Evolutionary conservation across 1,140 invertebrate genomes (phyloP), one percentile per base, ranked within the genome.

Genomic region (Macrobrachium rosenbergii): DNA sequence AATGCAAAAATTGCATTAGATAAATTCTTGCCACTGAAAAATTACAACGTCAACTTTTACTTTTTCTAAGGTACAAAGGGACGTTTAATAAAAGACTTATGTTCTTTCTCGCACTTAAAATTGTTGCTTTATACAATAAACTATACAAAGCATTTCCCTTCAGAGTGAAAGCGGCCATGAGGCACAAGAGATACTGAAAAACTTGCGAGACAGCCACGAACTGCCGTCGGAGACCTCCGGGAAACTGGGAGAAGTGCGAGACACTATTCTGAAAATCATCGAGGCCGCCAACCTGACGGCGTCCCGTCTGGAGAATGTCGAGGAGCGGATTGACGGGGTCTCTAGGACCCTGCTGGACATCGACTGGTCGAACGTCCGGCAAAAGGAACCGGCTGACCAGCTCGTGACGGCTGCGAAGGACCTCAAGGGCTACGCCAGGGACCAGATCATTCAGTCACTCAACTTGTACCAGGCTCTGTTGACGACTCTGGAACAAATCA

Each of bases 321-420:
- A 87, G 58, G 78, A 43, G 23, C 62, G 60, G 58, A 28, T 87
- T 59, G 85, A 87, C 2, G 45, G 16, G 17, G 63, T 87, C 12
- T 75, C 85, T 10, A 52, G 17, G n/a, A 52, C 75, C 10, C 67
- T 87, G 52, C 62, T 87, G 16, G 37, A 52, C 19, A 76, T 69
- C 21, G 77, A 87, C 37, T 87, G 85, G 85, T 21, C 67, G 6
- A 37, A 82, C 28, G 16, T 80, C 21, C 67, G 59, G 16, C 78
- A 87, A 43, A 87, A 87, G 60, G 85, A 87, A 59, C 69, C 85
- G 5, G 85, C 85, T 7, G 85, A 87, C 59, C 77, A 72, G 19
- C 78, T 87, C 28, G 69, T 81, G 23, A 87, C 85, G 3, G 78
- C 85, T 8, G 85, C 78, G 52, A 87, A 87, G 78, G 85, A 87